These are phyloP conservation scores for Elegia similella DNA, from an alignment of 2,888 invertebrate genomes.

Conservation along the genomic window DNA sequence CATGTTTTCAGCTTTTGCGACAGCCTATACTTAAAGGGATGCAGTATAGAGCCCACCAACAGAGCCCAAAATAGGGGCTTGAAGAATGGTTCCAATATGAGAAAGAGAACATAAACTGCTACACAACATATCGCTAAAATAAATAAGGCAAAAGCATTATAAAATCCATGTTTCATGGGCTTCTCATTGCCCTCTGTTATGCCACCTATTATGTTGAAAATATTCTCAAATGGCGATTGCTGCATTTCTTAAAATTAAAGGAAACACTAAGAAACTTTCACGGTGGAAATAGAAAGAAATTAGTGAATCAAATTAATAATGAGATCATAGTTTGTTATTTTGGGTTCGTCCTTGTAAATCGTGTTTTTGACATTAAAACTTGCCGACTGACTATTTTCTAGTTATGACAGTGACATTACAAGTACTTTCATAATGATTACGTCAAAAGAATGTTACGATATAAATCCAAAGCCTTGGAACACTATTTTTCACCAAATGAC, in stretches of 20 bases:
- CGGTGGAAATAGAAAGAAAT: conserved; percentile 9
- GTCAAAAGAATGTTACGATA: too few relatives aligned
- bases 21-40: conserved; percentile 94
- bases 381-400: background rate
- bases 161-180: conserved; percentile 95
- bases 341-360: conserved; percentile 17
- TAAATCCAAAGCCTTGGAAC: too few relatives aligned
- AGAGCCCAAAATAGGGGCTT: conserved; percentile 97
- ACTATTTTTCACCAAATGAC: too few relatives aligned
- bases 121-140: conserved; percentile 85
- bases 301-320: conserved; percentile 27
- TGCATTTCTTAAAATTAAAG: conserved; percentile 50
- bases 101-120: conserved; percentile 89
- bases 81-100: conserved; percentile 94
- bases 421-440: background rate
- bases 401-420: background rate
- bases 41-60: conserved; percentile 97
- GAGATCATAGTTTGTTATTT: conserved; percentile 56
- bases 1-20: conserved; percentile 89
- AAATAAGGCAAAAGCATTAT: conserved; percentile 92
- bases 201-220: conserved; percentile 85
- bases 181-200: conserved; percentile 91
- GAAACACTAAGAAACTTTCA: conserved; percentile 23
- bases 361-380: conserved; percentile 23
- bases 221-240: conserved; percentile 84